These are phyloP conservation scores for Netelia fuscicornis DNA, from an alignment of 2,888 invertebrate genomes.

Conservation along the genomic window DNA sequence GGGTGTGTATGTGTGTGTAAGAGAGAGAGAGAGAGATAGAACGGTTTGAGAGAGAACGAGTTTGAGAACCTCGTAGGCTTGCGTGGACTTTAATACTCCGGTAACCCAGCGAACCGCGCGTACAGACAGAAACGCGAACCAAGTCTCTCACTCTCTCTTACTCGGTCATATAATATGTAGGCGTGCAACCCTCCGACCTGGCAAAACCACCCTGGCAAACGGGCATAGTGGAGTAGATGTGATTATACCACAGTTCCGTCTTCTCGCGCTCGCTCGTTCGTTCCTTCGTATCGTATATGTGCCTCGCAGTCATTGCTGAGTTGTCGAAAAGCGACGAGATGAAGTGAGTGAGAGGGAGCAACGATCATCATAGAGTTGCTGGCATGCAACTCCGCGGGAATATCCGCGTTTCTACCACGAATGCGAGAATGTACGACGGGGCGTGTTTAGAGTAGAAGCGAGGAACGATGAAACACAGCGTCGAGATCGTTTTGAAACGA, in stretches of 20 bases:
- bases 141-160: slow-evolving; percentile 5
- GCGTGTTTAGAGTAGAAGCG: not conserved
- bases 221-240: slow-evolving; percentile 36
- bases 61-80: slow-evolving; percentile 51
- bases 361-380: slow-evolving; percentile 53
- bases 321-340: slow-evolving; percentile 55
- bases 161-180: slow-evolving; percentile 43
- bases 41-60: slow-evolving; percentile 20
- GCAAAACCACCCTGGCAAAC: slow-evolving; percentile 41
- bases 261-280: slow-evolving; percentile 4
- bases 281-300: not conserved
- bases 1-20: slow-evolving; percentile 25
- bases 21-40: slow-evolving; percentile 35
- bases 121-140: slow-evolving; percentile 27
- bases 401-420: not conserved
- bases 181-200: slow-evolving; percentile 49
- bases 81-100: slow-evolving; percentile 60
- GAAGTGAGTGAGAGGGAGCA: slow-evolving; percentile 1
- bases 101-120: slow-evolving; percentile 50
- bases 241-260: slow-evolving; percentile 38
- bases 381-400: slow-evolving; percentile 46
- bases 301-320: slow-evolving; percentile 41
- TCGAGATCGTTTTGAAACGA: not conserved
- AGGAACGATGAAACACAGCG: not conserved
- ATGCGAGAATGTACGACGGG: not conserved